Conservation (phyloP, 2,797 vertebrate genomes). For the Pseudochaenichthys georgianus region DNA sequence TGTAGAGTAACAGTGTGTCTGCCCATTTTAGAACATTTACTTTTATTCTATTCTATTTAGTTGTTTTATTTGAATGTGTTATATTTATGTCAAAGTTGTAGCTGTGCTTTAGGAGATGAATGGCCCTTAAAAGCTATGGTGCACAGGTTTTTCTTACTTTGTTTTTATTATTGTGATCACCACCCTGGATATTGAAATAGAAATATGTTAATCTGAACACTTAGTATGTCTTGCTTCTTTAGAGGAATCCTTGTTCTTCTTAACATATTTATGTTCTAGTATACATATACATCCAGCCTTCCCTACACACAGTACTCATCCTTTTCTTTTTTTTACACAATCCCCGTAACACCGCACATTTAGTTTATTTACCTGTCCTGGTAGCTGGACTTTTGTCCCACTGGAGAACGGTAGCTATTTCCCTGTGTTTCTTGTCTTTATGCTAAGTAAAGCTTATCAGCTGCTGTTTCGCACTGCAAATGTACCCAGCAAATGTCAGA, state of each 20-base stretch:
- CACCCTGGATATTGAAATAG: no score
- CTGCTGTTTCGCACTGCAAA: not conserved
- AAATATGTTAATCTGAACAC: no score
- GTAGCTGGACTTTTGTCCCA: not conserved
- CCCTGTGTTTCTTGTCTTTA: not conserved
- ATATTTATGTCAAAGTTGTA: conserved; percentile 15
- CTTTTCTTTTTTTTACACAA: no score
- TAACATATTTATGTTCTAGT: no score
- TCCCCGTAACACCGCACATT: no score
- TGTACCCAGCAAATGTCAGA: not conserved
- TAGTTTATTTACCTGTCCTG: no score
- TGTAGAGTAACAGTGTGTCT: conserved; percentile 9
- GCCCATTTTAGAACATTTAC: conserved; percentile 16
- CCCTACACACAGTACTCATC: no score
- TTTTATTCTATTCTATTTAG: not conserved
- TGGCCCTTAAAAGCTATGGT: not conserved
- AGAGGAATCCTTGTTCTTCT: no score
- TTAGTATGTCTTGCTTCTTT: no score
- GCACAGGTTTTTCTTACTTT: not conserved
- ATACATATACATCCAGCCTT: no score
- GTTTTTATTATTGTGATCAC: no score
- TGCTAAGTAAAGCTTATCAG: not conserved
- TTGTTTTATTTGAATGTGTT: not conserved
- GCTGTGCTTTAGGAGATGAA: not conserved
- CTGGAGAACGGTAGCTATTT: not conserved